Evolutionary conservation across 2,888 invertebrate genomes (phyloP).

Genomic region (Hydroisotoma schaefferi): DNA sequence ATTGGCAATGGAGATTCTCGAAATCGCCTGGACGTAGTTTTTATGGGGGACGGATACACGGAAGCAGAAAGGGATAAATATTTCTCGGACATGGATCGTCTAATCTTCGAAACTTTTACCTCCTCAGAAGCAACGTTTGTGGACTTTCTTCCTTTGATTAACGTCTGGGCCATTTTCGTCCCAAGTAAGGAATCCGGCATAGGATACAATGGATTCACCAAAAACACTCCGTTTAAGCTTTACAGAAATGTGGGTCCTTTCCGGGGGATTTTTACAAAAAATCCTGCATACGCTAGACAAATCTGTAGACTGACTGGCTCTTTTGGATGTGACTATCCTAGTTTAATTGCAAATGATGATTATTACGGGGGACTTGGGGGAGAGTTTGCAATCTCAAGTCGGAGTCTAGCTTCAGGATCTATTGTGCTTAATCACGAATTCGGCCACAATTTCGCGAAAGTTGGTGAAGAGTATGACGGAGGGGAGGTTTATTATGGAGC

Average conservation of each 20-base stretch:
- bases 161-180: conserved; percentile 44
- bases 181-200: conserved; percentile 42
- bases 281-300: conserved; percentile 31
- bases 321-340: conserved; percentile 44
- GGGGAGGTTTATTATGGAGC: conserved; percentile 26
- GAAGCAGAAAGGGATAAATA: conserved; percentile 23
- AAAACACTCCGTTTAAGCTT: conserved; percentile 37
- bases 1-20: conserved; percentile 33
- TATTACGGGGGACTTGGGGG: conserved; percentile 37
- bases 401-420: conserved; percentile 30
- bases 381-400: conserved; percentile 39
- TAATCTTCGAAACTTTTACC: conserved; percentile 41
- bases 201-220: conserved; percentile 34
- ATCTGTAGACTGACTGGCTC: conserved; percentile 33
- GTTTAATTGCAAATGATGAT: conserved; percentile 16
- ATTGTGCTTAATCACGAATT: conserved; percentile 35
- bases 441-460: conserved; percentile 28
- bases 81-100: conserved; percentile 34
- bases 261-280: conserved; percentile 38
- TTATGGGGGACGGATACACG: conserved; percentile 45
- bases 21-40: conserved; percentile 45
- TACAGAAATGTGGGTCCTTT: conserved; percentile 35
- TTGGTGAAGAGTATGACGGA: conserved; percentile 24
- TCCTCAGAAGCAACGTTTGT: conserved; percentile 27
- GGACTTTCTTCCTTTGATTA: conserved; percentile 40